A percentile compares a stretch with the other conserved stretches of the same genome.
Conservation (phyloP, 2,888 invertebrate genomes). For the Lobophora halterata region DNA sequence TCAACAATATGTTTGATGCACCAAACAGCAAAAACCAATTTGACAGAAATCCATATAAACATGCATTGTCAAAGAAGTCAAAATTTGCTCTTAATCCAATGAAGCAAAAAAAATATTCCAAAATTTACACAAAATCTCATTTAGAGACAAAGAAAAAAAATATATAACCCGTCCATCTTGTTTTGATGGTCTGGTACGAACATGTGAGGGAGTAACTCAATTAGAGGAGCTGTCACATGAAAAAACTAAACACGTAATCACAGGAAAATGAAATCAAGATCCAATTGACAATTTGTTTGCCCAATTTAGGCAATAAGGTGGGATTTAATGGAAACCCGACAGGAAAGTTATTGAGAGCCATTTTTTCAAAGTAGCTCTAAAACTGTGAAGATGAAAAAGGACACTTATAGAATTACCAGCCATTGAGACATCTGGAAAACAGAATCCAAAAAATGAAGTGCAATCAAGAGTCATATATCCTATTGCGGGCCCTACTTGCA, state of each 20-base stretch:
- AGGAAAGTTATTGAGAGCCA: slow-evolving; percentile 5
- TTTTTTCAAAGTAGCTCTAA: slow-evolving; percentile 13
- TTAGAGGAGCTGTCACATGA: slow-evolving; percentile 5
- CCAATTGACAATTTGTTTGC: slow-evolving; percentile 18
- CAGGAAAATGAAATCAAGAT: slow-evolving; percentile 15
- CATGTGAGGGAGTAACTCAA: slow-evolving; percentile 17
- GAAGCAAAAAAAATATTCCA: slow-evolving; percentile 6
- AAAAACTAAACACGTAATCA: slow-evolving; percentile 4
- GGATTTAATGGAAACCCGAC: slow-evolving; percentile 13
- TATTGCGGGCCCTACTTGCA: too few relatives aligned
- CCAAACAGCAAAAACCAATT: slow-evolving; percentile 11
- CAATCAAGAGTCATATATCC: too few relatives aligned
- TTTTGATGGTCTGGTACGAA: slow-evolving; percentile 17
- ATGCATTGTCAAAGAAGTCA: slow-evolving; percentile 10
- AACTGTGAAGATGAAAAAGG: slow-evolving; percentile 14
- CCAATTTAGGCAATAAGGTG: slow-evolving; percentile 15
- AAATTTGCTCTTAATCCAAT: slow-evolving; percentile 1
- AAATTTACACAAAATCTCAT: slow-evolving; percentile 7
- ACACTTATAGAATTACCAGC: slow-evolving; percentile 1
- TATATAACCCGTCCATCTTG: slow-evolving; percentile 4
- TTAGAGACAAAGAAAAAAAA: slow-evolving; percentile 3
- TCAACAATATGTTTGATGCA: slow-evolving; percentile 16
- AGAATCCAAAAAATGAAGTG: too few relatives aligned
- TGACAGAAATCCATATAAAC: slow-evolving; percentile 13
- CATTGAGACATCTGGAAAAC: too few relatives aligned